Evolutionary conservation across 2,797 vertebrate genomes (phyloP).

Genomic region (Pantherophis vulpinus): DNA sequence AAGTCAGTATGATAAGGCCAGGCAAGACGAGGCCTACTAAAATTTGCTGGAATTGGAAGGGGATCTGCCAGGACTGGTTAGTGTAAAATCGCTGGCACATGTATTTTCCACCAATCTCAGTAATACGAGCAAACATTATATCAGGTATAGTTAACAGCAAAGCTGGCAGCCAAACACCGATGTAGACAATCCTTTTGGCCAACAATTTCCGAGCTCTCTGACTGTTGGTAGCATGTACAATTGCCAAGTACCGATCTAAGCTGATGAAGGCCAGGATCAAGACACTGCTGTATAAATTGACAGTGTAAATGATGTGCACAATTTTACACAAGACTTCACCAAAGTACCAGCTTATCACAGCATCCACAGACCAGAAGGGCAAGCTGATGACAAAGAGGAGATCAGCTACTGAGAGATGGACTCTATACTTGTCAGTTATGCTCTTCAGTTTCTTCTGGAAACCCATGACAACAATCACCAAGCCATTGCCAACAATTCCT

Average conservation of each 20-base stretch:
- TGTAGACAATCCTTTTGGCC: slow-evolving; percentile 86
- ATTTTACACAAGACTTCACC: slow-evolving; percentile 86
- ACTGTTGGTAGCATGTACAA: slow-evolving; percentile 94
- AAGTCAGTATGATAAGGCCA: slow-evolving; percentile 89
- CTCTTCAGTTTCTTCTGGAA: slow-evolving; percentile 91
- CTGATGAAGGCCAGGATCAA: slow-evolving; percentile 97
- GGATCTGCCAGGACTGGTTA: slow-evolving; percentile 74
- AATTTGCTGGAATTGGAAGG: slow-evolving; percentile 92
- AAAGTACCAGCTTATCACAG: slow-evolving; percentile 87
- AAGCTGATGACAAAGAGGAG: slow-evolving; percentile 93
- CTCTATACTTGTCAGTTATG: slow-evolving; percentile 97
- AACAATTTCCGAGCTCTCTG: slow-evolving; percentile 84
- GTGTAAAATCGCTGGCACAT: slow-evolving; percentile 90
- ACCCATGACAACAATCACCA: slow-evolving; percentile 95
- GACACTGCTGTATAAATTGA: slow-evolving; percentile 96
- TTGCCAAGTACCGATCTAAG: slow-evolving; percentile 91
- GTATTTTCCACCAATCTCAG: slow-evolving; percentile 57
- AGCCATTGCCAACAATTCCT: slow-evolving; percentile 91
- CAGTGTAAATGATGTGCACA: slow-evolving; percentile 92
- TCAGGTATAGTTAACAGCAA: slow-evolving; percentile 88
- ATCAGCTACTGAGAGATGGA: slow-evolving; percentile 95
- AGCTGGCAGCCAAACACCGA: slow-evolving; percentile 93
- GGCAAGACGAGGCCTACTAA: slow-evolving; percentile 91
- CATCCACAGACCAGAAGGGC: slow-evolving; percentile 96
- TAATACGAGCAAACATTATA: slow-evolving; percentile 83